Evolutionary conservation across 1,140 invertebrate genomes (phyloP), one percentile per base, ranked within the genome.

Genomic region (Phortica variegata): DNA sequence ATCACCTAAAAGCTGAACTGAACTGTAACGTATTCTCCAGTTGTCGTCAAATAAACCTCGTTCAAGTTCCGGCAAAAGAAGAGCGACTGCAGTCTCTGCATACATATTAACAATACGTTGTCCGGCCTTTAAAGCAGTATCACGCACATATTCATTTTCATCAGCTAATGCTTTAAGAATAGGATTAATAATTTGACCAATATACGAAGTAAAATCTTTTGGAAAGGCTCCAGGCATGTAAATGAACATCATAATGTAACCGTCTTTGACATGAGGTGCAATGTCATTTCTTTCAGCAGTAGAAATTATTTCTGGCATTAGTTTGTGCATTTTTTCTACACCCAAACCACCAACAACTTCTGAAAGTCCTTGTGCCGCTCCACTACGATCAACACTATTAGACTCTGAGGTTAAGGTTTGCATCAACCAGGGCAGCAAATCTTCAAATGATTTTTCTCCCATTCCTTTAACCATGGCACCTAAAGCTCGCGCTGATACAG

Each of bases 231-330:
- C 87, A 1, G 97, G 97, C 86, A 99, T 91, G 77, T 98, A 99
- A 73, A 99, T 99, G 76, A 98, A 99, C 91, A 99, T 95, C 93
- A 99, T 97, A 38, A 99, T 97, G 78, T 99, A 99, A 19, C 97
- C 97, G 80, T 99, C 97, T 63, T 97, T 93, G 0, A 99, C 95
- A 77, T 98, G 93, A 2, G 97, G 92, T 10, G 94, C 92, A 57
- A 98, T 94, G 76, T 98, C 95, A 1, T 87, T 86, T 48, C 91
- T 80, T 77, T 97, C 93, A 0, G 96, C 94, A 0, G 95, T 98
- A 20, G 87, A 83, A 55, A 99, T 98, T 52, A 99, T 97, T 75
- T 98, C 95, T 1, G 95, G 95, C 95, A 99, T 98, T 13, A 98
- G 83, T 74, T 93, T 94, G 58, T 97, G 87, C 38, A 99, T 81